Evolutionary conservation across 2,888 invertebrate species (phyloP), one percentile per base, ranked within the genome.

Genomic region (Palloptera scutellata): DNA sequence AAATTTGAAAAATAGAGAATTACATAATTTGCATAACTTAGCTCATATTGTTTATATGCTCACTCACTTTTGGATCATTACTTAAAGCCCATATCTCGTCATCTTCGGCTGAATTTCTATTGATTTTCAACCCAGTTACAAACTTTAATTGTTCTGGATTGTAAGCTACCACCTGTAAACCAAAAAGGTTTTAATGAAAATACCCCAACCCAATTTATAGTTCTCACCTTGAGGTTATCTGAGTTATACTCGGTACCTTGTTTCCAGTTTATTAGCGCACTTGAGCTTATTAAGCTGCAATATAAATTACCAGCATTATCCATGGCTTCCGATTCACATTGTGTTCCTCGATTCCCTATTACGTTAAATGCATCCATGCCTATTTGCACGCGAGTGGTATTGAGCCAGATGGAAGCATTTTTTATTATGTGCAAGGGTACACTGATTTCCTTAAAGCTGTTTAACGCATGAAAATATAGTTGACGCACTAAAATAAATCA

Each of bases 251-350:
- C 87, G 0, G 88, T 88, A 0, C 84, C 86, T 4, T 89, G 88
- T 77, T 92, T 90, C 92, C 93, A 93, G 74, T 91, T 92, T 73
- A 88, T 89, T 51, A 94, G 86, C n/a, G 91, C 88, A 6, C 90
- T 88, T 12, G 91, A 88, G 0, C 89, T 87, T 84, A 91, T 87
- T 3, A 91, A 80, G 0, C 92, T 92, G 78, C 91, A 93, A 79
- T 88, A 93, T 71, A 92, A 83, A 67, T 92, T 87, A 0, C 92
- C 93, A 59, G 89, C 86, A 43, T 86, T 86, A 75, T 92, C 91
- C 81, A 92, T 91, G 0, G 89, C 91, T 84, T 92, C 88, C 0
- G 92, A 90, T 11, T 91, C 92, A 13, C 91, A 87, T 80, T 94
- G 94, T 0, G 89, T 89, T 64, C 92, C 87, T 61, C 88, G 86